Conservation (phyloP, 2,888 invertebrate genomes). For the Rhingia campestris region DNA sequence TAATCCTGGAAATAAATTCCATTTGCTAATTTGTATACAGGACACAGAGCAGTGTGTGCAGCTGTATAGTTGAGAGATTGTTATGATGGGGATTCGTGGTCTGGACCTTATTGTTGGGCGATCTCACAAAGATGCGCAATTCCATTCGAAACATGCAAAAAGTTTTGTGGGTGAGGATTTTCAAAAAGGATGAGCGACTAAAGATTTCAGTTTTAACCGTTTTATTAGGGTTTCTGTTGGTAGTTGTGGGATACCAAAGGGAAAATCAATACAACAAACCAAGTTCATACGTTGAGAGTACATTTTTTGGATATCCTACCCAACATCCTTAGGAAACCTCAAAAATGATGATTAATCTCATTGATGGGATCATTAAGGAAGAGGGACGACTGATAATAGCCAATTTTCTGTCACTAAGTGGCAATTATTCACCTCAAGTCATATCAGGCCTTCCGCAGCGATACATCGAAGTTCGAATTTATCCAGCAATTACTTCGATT, state of each 20-base stretch:
- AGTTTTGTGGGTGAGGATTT: no score
- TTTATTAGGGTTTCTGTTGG: no score
- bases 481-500: conserved; percentile 52
- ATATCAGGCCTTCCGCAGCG: conserved; percentile 1
- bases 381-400: conserved; percentile 13
- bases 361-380: conserved; percentile 10
- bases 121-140: neutral
- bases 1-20: neutral
- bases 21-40: neutral
- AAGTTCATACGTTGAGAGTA: no score
- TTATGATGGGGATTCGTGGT: neutral
- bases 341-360: conserved; percentile 17
- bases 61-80: neutral
- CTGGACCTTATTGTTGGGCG: neutral
- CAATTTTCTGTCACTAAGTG: conserved; percentile 50
- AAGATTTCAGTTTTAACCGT: no score
- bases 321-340: no score
- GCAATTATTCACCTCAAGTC: conserved; percentile 44
- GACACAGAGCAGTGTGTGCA: neutral
- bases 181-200: no score
- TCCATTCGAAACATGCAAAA: neutral
- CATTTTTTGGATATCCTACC: neutral
- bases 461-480: conserved; percentile 35
- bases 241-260: no score
- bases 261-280: no score